A percentile compares a stretch with the other conserved stretches of the same genome.
Evolutionary conservation across 23 tunicate genomes (phyloP).

Genomic region (Phallusia fumigata): DNA sequence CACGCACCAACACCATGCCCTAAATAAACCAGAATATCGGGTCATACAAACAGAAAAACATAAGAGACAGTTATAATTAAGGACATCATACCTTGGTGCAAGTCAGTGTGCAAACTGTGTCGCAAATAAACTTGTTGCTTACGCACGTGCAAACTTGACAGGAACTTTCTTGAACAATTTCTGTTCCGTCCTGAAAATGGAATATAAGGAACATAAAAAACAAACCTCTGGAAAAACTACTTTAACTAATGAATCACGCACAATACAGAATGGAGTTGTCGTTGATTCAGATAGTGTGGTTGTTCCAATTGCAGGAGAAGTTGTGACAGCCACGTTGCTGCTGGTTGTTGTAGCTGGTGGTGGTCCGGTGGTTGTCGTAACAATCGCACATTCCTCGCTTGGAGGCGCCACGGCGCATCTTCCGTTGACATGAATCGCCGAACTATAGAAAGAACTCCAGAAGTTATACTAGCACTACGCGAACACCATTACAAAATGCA

Average conservation of each 20-base stretch:
- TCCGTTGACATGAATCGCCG: slow-evolving; percentile 60
- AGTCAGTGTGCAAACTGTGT: slow-evolving; percentile 26
- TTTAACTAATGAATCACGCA: neutral
- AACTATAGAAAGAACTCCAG: slow-evolving; percentile 35
- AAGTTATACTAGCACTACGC: neutral
- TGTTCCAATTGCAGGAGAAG: slow-evolving; percentile 17
- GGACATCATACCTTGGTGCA: slow-evolving; percentile 41
- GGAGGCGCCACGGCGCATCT: slow-evolving; percentile 49
- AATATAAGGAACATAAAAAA: no score
- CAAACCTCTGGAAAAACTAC: no score
- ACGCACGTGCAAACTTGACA: slow-evolving; percentile 71
- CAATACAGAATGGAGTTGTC: slow-evolving; percentile 12
- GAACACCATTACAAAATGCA: neutral
- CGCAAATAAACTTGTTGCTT: slow-evolving; percentile 41
- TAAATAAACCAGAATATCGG: slow-evolving; percentile 16
- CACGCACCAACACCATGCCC: slow-evolving; percentile 42
- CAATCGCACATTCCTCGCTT: slow-evolving; percentile 7
- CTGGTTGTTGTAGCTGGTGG: slow-evolving; percentile 11
- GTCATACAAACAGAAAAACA: neutral
- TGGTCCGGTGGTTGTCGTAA: slow-evolving; percentile 34
- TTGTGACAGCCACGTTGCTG: slow-evolving; percentile 1
- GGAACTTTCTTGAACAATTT: slow-evolving; percentile 25
- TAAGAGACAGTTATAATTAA: neutral
- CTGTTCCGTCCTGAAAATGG: slow-evolving; percentile 48
- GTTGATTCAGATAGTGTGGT: slow-evolving; percentile 19